Conservation (phyloP, 2,888 invertebrate species). For the Tipula vernalis region DNA sequence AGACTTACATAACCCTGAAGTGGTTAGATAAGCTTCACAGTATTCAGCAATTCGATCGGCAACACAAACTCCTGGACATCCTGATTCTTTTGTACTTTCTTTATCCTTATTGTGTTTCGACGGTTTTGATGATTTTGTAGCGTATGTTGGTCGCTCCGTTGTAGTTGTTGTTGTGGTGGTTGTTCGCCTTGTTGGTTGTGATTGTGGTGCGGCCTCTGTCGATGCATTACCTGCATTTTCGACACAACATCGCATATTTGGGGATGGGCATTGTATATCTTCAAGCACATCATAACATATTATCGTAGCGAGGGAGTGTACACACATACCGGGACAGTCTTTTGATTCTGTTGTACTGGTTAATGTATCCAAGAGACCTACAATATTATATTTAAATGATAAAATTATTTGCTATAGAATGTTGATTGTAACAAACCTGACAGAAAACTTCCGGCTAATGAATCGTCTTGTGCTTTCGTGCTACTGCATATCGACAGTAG, state of each 20-base stretch:
- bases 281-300: constrained; percentile 78
- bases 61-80: constrained; percentile 73
- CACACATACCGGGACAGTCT: constrained; percentile 81
- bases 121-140: constrained; percentile 26
- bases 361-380: constrained; percentile 72
- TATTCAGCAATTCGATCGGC: constrained; percentile 69
- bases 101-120: constrained; percentile 22
- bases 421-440: constrained; percentile 46
- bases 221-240: constrained; percentile 40
- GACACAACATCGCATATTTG: constrained; percentile 74
- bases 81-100: constrained; percentile 20
- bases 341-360: constrained; percentile 74
- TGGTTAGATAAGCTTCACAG: constrained; percentile 72
- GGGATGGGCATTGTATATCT: constrained; percentile 64
- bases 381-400: not conserved
- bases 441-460: constrained; percentile 67
- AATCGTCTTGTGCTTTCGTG: constrained; percentile 48
- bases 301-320: constrained; percentile 71
- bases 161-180: constrained; percentile 24
- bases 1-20: constrained; percentile 56
- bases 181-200: constrained; percentile 26
- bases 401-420: constrained; percentile 8
- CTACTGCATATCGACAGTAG: constrained; percentile 20
- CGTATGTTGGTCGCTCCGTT: constrained; percentile 23
- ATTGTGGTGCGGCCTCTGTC: constrained; percentile 22